These are phyloP conservation scores for Agonopterix arenella DNA, from an alignment of 2,888 invertebrate species.

Conservation along the genomic window DNA sequence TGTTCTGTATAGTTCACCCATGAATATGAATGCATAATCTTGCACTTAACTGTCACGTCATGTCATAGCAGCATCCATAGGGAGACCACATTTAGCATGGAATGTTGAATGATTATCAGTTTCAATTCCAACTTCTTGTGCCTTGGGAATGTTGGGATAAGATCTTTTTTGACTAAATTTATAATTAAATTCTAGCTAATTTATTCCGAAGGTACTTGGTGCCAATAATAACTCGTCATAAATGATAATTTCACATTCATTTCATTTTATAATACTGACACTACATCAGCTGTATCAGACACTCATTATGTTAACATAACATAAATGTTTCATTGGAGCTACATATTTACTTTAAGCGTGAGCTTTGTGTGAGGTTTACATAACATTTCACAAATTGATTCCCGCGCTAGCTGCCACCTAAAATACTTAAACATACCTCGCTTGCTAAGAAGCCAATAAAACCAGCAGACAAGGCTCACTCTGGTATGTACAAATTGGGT, in stretches of 20 bases:
- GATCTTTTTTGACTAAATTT: no score
- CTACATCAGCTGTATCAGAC: no score
- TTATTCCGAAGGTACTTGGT: neutral
- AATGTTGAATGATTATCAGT: slow-evolving; percentile 49
- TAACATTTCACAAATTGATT: neutral
- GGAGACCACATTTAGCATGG: slow-evolving; percentile 50
- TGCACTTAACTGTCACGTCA: slow-evolving; percentile 52
- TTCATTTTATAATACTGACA: neutral
- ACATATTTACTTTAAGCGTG: slow-evolving; percentile 12
- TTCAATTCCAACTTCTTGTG: neutral
- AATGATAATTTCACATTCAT: neutral
- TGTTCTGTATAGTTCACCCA: slow-evolving; percentile 24
- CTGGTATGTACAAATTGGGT: slow-evolving; percentile 23
- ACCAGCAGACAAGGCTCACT: slow-evolving; percentile 52
- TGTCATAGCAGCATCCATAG: slow-evolving; percentile 43
- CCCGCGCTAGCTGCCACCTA: neutral
- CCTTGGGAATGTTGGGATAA: no score
- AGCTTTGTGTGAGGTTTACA: slow-evolving; percentile 59
- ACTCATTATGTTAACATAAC: no score
- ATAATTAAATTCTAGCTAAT: no score
- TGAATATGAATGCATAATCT: slow-evolving; percentile 38
- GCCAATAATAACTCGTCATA: neutral
- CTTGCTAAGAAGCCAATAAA: slow-evolving; percentile 14
- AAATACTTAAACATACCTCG: neutral
- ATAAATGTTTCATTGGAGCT: neutral